Percentiles rank a stretch among this genome's conserved stretches.
Conservation (phyloP, 1,140 invertebrate species). For the Pinna nobilis region DNA sequence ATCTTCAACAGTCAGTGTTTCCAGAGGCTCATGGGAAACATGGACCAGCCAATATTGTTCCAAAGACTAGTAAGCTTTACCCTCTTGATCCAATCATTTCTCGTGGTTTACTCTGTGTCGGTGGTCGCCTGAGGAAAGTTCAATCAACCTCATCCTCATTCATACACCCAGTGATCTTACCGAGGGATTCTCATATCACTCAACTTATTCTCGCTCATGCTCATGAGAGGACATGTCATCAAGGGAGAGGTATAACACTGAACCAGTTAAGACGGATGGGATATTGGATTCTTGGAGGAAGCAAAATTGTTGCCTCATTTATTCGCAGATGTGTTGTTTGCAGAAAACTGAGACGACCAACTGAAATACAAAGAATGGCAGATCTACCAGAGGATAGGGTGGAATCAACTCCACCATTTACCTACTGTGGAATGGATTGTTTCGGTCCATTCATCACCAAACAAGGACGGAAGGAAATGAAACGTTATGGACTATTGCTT, state of each 20-base stretch:
- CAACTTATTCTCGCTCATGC: constrained; percentile 28
- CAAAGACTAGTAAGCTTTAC: constrained; percentile 10
- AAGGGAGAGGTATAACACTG: constrained; percentile 38
- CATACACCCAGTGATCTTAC: constrained; percentile 37
- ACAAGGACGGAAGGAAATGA: constrained; percentile 8
- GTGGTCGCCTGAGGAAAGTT: constrained; percentile 32
- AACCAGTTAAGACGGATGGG: constrained; percentile 33
- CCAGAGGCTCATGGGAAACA: constrained; percentile 11
- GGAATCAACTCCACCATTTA: constrained; percentile 35
- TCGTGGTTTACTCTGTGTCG: constrained; percentile 34
- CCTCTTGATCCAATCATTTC: constrained; percentile 35
- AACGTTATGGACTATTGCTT: constrained; percentile 44
- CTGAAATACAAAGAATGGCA: constrained; percentile 40
- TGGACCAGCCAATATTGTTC: background rate
- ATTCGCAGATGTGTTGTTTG: constrained; percentile 41
- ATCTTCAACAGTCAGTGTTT: constrained; percentile 34
- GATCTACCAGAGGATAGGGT: constrained; percentile 37
- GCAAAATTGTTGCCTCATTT: constrained; percentile 14
- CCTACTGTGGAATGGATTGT: constrained; percentile 32
- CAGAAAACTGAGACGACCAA: constrained; percentile 23
- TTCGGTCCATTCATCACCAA: constrained; percentile 19
- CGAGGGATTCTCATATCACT: constrained; percentile 26
- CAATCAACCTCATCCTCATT: background rate
- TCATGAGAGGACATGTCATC: constrained; percentile 32
- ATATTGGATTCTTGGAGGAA: constrained; percentile 41